Conservation (phyloP, 2,888 invertebrate genomes). For the Torymus auratus region DNA sequence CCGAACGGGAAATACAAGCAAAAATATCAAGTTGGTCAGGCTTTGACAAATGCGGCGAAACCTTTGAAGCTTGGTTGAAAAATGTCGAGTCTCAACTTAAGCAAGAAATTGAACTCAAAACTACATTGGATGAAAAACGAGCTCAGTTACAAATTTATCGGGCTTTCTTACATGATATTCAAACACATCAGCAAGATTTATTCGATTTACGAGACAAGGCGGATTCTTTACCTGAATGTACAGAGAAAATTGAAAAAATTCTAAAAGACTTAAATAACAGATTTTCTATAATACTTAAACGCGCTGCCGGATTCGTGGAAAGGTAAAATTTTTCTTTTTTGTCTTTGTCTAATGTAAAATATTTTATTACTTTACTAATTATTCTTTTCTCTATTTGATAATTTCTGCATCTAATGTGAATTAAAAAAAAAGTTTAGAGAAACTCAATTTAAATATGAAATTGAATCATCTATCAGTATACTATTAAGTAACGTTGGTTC, state of each 20-base stretch:
- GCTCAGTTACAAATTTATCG: conserved; percentile 91
- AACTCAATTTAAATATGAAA: too few relatives aligned
- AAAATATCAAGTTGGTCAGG: conserved; percentile 92
- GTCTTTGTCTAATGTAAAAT: background rate
- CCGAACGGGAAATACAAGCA: conserved; percentile 88
- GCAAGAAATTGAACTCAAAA: conserved; percentile 87
- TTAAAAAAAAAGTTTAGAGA: too few relatives aligned
- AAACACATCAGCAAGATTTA: conserved; percentile 90
- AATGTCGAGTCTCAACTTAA: conserved; percentile 86
- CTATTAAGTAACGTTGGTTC: too few relatives aligned
- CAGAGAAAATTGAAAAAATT: conserved; percentile 85
- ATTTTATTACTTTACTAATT: background rate
- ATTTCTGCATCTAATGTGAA: too few relatives aligned
- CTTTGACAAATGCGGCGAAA: conserved; percentile 90
- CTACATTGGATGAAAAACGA: conserved; percentile 94
- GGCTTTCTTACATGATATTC: conserved; percentile 88
- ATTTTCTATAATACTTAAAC: conserved; percentile 84
- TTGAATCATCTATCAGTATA: too few relatives aligned
- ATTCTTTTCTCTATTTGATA: background rate
- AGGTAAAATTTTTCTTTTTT: conserved; percentile 78
- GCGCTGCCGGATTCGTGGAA: conserved; percentile 87
- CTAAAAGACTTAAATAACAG: conserved; percentile 84
- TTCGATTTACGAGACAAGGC: conserved; percentile 88
- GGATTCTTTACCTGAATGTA: conserved; percentile 87
- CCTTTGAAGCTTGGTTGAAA: conserved; percentile 87